A percentile compares a stretch with the other conserved stretches of the same genome.
phyloP scores from a whole-genome alignment of 2,797 vertebrate species.

The Sebastes oblongus region DNA sequence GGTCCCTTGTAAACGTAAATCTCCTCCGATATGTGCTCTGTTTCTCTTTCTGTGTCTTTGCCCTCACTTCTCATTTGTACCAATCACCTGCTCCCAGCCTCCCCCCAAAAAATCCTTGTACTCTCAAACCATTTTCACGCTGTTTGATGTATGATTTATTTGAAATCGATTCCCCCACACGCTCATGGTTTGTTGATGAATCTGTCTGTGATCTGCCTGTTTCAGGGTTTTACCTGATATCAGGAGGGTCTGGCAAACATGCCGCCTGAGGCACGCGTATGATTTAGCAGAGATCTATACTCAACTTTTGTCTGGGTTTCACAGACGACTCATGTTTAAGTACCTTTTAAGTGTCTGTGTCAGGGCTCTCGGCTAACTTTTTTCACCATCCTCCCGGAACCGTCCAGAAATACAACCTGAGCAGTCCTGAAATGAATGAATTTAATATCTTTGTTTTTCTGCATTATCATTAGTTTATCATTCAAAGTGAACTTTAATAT shows the following conservation, averaged over 20 bases:
- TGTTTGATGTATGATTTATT: constrained; percentile 57
- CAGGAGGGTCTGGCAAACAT: constrained; percentile 3
- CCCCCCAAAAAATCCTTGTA: neutral
- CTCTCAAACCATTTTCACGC: constrained; percentile 44
- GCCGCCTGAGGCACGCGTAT: constrained; percentile 1
- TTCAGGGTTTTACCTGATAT: constrained; percentile 24
- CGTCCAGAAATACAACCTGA: too few relatives aligned
- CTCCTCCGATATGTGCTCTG: constrained; percentile 2
- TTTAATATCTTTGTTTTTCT: too few relatives aligned
- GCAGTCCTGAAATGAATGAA: too few relatives aligned
- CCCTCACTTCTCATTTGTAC: constrained; percentile 46
- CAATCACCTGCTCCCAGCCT: constrained; percentile 3
- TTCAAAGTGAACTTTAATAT: too few relatives aligned
- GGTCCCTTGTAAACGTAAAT: constrained; percentile 18
- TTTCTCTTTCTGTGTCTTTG: constrained; percentile 1
- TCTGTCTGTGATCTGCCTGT: constrained; percentile 26
- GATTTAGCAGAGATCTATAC: constrained; percentile 10
- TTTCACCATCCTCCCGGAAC: too few relatives aligned
- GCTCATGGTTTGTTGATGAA: constrained; percentile 44
- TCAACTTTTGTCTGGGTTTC: neutral
- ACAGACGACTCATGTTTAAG: neutral
- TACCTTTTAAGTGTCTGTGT: neutral
- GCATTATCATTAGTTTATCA: too few relatives aligned
- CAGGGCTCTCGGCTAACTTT: too few relatives aligned
- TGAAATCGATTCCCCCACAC: constrained; percentile 32